Evolutionary conservation across 1,140 invertebrate species (phyloP), one percentile per base, ranked within the genome.

Genomic region (Trichonephila clavipes): DNA sequence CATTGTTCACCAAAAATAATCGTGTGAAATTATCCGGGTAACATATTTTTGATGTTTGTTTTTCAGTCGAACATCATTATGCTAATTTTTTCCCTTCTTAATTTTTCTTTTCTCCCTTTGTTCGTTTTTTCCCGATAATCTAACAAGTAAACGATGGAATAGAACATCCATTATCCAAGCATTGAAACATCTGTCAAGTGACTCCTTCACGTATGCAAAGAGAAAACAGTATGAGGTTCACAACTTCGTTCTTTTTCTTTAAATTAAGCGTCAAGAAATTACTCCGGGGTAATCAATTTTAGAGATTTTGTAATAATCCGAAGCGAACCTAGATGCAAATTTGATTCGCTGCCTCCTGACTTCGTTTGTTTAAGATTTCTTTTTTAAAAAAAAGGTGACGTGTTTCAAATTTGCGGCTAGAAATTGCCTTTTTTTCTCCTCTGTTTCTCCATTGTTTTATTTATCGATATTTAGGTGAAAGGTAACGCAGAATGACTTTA

Each of bases 201-300:
- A 44, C 69, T 34, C 28, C 8, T n/a, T 64, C 51, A 82, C 40
- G 72, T n/a, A 90, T 81, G 69, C 58, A 62, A 90, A 90, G 82
- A 81, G 62, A 72, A 90, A 90, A 82, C 44, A 89, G 58, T 89
- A 72, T 8, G 88, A 51, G 66, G 66, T 28, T 51, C 24, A 51
- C 89, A 34, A 90, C 89, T 24, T n/a, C 21, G 28, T 81, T 69
- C 90, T 69, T 85, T 85, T 90, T 82, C 21, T 21, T 92, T 81
- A 92, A 92, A 92, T 92, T 92, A 92, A 85, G 90, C 90, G 81
- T 92, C 90, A 92, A 92, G 85, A 92, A 92, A 92, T 92, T 92
- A 92, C 90, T 51, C 90, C 44, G 12, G 90, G 61, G 90, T 92
- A 92, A 92, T 92, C 90, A 92, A 92, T 92, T 92, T 66, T 51